Evolutionary conservation across 2,113 vertebrate species (phyloP), one percentile per base, ranked within the genome.

Genomic region (Kryptolebias marmoratus): DNA sequence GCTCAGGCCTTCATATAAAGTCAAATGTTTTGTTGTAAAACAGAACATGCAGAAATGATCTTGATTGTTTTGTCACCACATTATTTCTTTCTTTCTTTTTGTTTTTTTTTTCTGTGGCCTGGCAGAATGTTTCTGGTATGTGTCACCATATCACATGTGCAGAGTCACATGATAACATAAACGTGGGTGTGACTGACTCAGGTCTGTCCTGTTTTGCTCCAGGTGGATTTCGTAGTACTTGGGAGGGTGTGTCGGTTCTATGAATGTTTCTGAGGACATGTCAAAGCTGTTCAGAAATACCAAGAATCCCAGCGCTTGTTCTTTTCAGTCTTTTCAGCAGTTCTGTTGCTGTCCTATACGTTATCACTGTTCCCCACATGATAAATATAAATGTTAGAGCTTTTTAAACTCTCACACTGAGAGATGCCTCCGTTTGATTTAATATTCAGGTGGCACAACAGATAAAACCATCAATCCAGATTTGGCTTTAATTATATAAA

Each of bases 211-310:
- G 52, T 83, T 67, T 80, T 74, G 66, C n/a, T 64, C 1, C 45
- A 73, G 49, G 76, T 59, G 16, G 31, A 71, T 54, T 55, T 61
- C 2, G 28, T 55, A 44, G 50, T 22, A 52, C 30, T 57, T 10
- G 18, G 42, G 36, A 76, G 84, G 75, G 80, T 54, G 83, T 85
- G 79, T 81, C 71, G 9, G 72, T 8, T 18, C n/a, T 64, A n/a
- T 53, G 32, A 28, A 48, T 6, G 60, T 68, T 28, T 70, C 1
- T 63, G 64, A 39, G 5, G 13, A 11, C 14, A 47, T 47, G 39
- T 60, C 18, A 39, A n/a, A 56, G 50, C 52, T 68, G 18, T 30
- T 66, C 31, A 39, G 28, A 56, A 30, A 61, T 18, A 32, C 11
- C 2, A 0, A 72, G 45, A 58, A 28, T 8, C 28, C 4, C 0